Evolutionary conservation across 2,888 invertebrate species (phyloP), one percentile per base, ranked within the genome.

Genomic region (Omphaloscelis lunosa): DNA sequence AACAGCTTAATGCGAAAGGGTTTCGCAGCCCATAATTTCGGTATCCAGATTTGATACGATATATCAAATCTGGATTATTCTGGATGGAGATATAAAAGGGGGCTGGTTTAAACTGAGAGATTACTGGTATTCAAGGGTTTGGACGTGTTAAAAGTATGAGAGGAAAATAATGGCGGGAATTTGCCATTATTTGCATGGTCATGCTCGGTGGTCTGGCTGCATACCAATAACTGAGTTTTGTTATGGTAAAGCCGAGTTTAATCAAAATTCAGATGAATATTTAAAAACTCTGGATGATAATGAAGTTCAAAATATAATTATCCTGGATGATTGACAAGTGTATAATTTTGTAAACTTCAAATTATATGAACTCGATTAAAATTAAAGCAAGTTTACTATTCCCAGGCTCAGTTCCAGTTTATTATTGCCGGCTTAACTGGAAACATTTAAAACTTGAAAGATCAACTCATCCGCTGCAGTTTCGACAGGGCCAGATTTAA

Each of bases 61-160:
- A n/a, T 68, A 73, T 62, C 41, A 72, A 74, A 86, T 79, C 77
- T 67, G 82, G 63, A 76, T 80, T 75, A 79, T 77, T 79, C 62
- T 63, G 53, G n/a, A 58, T 80, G 65, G 58, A 75, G 53, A 79
- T 62, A 73, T 82, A 73, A 70, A 58, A 45, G 23, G 59, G 53
- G 63, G 20, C 62, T 63, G 45, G 53, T 63, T 71, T 59, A 3
- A 71, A 80, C 71, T 59, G 29, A 67, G 27, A 76, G 29, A 56
- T 65, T 78, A 62, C 34, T 58, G 45, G 53, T 66, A 27, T 66
- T 69, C 2, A 59, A 41, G 20, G 48, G 48, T 45, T 66, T 27
- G n/a, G 15, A 39, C 27, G n/a, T 56, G n/a, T 61, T 66, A 68
- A 65, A 59, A 53, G 56, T 62, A 41, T 61, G n/a, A 53, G 27